Evolutionary conservation across 2,888 invertebrate genomes (phyloP), one percentile per base, ranked within the genome.

Genomic region (Acanthosepion lycidas): DNA sequence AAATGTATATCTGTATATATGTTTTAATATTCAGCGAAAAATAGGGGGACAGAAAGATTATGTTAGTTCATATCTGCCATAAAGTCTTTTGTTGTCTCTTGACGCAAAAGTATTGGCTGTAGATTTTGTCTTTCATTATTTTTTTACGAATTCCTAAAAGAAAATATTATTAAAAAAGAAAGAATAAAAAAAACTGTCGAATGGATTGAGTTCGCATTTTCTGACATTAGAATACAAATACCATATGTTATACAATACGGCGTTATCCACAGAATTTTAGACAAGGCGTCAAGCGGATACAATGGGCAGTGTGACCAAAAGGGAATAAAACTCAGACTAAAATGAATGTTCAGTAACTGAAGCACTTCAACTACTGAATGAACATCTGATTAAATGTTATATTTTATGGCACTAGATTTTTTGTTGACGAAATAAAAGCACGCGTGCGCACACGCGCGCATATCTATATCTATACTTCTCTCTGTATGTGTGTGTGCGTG

Each of bases 251-350:
- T n/a, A 15, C 33, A 78, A 78, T 78, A n/a, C 33, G 1, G 78
- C n/a, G n/a, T 78, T 78, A n/a, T n/a, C 15, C 15, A 12, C 78
- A 15, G 8, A 12, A 28, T 78, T 28, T n/a, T 78, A 28, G 78
- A 78, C 78, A 78, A 78, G 78, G 78, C 78, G 78, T 78, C 78
- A 78, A 78, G 78, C n/a, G 78, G 78, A 78, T 78, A 78, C 78
- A 78, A 78, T 78, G n/a, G 78, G 33, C 78, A n/a, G n/a, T 33
- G 15, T 15, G n/a, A 78, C n/a, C n/a, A 78, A 33, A 78, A 12
- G 33, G n/a, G 78, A 33, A 78, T 78, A 78, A 78, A n/a, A 78
- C n/a, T n/a, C 78, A 78, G n/a, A 33, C 33, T 33, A 78, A 33
- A 78, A 78, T 78, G 15, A 15, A 78, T 78, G 33, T 33, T 78